These are phyloP conservation scores for Craseonycteris thonglongyai DNA, from an alignment of 2,113 vertebrate species.

Conservation along the genomic window DNA sequence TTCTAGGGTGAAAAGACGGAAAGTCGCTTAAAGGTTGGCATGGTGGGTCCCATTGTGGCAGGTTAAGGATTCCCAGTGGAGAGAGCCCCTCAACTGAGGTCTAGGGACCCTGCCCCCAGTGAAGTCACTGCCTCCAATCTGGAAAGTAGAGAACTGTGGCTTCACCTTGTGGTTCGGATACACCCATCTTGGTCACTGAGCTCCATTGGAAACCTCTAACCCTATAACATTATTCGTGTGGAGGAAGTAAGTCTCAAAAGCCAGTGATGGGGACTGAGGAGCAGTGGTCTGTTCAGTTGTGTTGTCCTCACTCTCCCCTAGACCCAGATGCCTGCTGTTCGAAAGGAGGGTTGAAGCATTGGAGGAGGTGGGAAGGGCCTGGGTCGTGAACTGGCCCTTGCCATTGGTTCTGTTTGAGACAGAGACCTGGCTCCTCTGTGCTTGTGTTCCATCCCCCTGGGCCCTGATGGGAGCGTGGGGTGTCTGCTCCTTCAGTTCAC, in stretches of 20 bases:
- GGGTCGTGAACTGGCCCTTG: not conserved
- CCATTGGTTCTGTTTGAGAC: rapidly evolving
- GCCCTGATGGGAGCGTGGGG: not conserved
- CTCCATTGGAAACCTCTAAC: not conserved
- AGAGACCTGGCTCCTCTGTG: not conserved
- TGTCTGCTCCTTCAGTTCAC: not conserved
- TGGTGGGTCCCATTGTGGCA: not conserved
- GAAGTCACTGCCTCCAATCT: not conserved
- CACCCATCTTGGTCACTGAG: not conserved
- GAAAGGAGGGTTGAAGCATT: not conserved
- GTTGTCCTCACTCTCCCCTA: not conserved
- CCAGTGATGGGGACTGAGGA: too few relatives aligned
- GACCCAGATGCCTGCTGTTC: not conserved
- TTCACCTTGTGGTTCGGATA: not conserved
- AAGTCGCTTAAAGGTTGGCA: not conserved
- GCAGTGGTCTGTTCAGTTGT: not conserved
- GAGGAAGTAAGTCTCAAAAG: not conserved
- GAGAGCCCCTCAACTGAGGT: not conserved
- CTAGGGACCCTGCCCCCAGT: not conserved
- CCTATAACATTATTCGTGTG: not conserved
- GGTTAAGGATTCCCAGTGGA: not conserved
- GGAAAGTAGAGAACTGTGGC: not conserved
- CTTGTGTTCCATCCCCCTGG: too few relatives aligned
- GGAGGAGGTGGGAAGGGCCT: not conserved
- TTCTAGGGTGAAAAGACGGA: not conserved